Percentiles rank a stretch among this genome's conserved stretches.
phyloP scores from a whole-genome alignment of 2,888 invertebrate species.

The Hyalella azteca region DNA sequence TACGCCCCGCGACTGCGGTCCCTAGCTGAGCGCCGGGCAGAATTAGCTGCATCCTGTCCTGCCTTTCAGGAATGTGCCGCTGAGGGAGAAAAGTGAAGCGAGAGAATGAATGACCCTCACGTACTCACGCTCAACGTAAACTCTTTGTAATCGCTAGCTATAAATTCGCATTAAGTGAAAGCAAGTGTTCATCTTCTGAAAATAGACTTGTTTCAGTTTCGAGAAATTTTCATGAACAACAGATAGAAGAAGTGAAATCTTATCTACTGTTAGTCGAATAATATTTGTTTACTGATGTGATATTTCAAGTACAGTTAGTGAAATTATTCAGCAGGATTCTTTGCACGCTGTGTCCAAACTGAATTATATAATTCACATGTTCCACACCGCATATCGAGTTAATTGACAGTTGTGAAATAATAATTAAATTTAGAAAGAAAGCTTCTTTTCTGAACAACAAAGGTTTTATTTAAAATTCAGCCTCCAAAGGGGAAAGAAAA shows the following conservation, averaged over 20 bases:
- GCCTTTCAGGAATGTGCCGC: constrained; percentile 24
- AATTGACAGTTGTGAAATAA: no score
- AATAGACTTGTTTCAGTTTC: neutral
- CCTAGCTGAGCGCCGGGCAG: constrained; percentile 1
- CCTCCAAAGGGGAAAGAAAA: neutral
- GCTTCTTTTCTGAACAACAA: no score
- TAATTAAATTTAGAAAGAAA: no score
- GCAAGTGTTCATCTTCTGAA: neutral
- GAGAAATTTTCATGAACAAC: neutral
- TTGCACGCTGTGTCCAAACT: no score
- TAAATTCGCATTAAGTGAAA: no score
- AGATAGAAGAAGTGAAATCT: neutral
- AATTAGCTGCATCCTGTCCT: constrained; percentile 29
- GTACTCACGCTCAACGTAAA: neutral
- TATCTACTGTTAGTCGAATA: neutral
- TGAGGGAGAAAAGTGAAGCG: constrained; percentile 25
- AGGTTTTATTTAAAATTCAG: neutral
- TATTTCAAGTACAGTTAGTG: neutral
- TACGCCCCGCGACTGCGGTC: neutral
- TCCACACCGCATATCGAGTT: no score
- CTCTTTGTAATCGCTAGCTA: neutral
- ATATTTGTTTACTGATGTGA: neutral
- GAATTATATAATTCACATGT: no score
- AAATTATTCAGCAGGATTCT: no score
- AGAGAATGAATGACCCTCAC: neutral